Conservation (phyloP, 2,888 invertebrate genomes). For the Mactromeris polynyma region DNA sequence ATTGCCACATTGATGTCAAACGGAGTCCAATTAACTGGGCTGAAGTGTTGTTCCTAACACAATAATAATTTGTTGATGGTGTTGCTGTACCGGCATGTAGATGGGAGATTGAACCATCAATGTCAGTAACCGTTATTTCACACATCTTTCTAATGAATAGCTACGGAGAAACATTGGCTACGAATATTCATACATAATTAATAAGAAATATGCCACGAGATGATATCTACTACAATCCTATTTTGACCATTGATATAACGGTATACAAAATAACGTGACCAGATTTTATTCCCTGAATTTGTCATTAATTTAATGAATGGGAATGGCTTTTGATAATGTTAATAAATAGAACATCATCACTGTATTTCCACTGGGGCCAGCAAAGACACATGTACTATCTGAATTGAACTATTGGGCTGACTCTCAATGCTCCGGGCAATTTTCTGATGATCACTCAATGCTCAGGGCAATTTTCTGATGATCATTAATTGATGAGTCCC, state of each 20-base stretch:
- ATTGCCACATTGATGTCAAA: conserved; percentile 12
- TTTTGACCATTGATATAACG: background rate
- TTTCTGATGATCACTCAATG: background rate
- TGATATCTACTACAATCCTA: background rate
- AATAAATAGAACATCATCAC: background rate
- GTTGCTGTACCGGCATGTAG: background rate
- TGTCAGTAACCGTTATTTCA: conserved; percentile 25
- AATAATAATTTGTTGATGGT: background rate
- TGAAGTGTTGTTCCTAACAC: conserved; percentile 16
- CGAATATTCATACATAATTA: conserved; percentile 23
- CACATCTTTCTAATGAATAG: conserved; percentile 34
- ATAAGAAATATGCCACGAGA: conserved; percentile 9
- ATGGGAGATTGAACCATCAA: conserved; percentile 23
- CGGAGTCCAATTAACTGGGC: background rate
- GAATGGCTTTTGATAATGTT: conserved; percentile 3
- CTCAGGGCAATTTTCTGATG: conserved; percentile 2
- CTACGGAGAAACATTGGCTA: conserved; percentile 22
- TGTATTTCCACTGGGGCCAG: background rate
- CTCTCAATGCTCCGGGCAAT: background rate
- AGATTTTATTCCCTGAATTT: conserved; percentile 19
- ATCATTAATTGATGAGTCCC: conserved; percentile 2
- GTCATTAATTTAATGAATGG: conserved; percentile 43
- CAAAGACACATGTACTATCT: background rate
- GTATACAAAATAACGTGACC: background rate
- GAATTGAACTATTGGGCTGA: background rate